Evolutionary conservation across 2,888 invertebrate genomes (phyloP).

Genomic region (Galeruca laticollis): DNA sequence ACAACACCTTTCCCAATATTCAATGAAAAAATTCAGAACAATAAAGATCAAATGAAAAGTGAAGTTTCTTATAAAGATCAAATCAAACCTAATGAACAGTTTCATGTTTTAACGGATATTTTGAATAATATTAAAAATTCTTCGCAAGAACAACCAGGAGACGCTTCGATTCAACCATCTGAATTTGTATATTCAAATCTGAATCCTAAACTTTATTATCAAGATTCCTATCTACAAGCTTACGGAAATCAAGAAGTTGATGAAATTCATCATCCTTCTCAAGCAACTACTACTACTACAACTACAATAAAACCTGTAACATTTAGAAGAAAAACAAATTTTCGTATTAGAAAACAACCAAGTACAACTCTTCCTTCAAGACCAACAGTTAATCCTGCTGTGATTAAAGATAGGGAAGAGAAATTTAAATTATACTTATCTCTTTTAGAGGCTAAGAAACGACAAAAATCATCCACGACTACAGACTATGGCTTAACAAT

Average conservation of each 20-base stretch:
- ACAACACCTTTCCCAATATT: conserved; percentile 21
- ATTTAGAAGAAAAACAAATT: conserved; percentile 7
- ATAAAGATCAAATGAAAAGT: conserved; percentile 56
- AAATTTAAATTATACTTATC: conserved; percentile 34
- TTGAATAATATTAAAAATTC: conserved; percentile 67
- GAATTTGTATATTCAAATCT: conserved; percentile 43
- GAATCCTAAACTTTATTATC: conserved; percentile 6
- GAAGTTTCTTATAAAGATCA: conserved; percentile 65
- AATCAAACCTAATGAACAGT: conserved; percentile 65
- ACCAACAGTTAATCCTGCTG: not conserved
- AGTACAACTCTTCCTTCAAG: not conserved
- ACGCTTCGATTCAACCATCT: conserved; percentile 39
- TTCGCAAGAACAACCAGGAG: conserved; percentile 43
- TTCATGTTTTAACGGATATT: conserved; percentile 68
- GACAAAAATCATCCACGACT: not conserved
- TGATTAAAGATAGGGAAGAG: conserved; percentile 18
- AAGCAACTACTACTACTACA: conserved; percentile 21
- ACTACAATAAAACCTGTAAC: conserved; percentile 40
- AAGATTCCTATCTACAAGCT: conserved; percentile 40
- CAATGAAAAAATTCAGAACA: conserved; percentile 20
- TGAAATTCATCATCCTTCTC: conserved; percentile 21
- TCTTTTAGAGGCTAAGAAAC: conserved; percentile 27
- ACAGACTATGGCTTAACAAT: conserved; percentile 10
- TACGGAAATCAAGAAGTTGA: conserved; percentile 40
- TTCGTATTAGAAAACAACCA: not conserved